Percentiles rank a stretch among this genome's conserved stretches.
These are phyloP conservation scores for Pao palembangensis DNA, from an alignment of 2,113 vertebrate genomes.

Conservation along the genomic window DNA sequence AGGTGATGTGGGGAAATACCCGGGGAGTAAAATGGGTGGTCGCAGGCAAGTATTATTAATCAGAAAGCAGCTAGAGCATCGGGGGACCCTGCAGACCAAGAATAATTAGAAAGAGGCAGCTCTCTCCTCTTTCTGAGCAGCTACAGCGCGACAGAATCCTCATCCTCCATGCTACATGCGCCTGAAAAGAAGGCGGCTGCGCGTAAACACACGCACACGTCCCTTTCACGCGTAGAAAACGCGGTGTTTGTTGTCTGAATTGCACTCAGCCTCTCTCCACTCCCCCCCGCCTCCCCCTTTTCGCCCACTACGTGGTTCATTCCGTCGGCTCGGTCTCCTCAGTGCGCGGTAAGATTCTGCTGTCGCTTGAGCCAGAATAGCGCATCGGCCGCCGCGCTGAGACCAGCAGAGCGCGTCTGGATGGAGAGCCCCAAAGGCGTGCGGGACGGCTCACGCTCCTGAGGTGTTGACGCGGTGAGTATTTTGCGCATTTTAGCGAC, in stretches of 20 bases:
- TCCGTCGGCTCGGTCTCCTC: constrained; percentile 47
- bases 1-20: background rate
- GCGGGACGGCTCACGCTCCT: constrained; percentile 18
- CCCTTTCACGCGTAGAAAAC: constrained; percentile 5
- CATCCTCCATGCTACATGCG: background rate
- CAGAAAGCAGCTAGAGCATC: constrained; percentile 32
- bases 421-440: constrained; percentile 18
- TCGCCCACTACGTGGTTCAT: constrained; percentile 48
- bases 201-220: background rate
- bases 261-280: constrained; percentile 3
- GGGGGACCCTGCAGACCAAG: constrained; percentile 29
- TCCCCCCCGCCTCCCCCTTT: constrained; percentile 16
- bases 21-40: constrained; percentile 3
- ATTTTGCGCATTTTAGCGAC: background rate
- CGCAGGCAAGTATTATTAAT: constrained; percentile 32
- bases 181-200: background rate
- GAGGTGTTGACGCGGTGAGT: constrained; percentile 52
- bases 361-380: constrained; percentile 3
- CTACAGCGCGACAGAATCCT: background rate
- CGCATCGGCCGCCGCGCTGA: constrained; percentile 9
- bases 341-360: constrained; percentile 26
- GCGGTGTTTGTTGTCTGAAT: constrained; percentile 12
- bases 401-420: constrained; percentile 27
- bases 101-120: constrained; percentile 22
- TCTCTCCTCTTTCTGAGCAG: constrained; percentile 4